Evolutionary conservation across 2,888 invertebrate genomes (phyloP), one percentile per base, ranked within the genome.

Genomic region (Oscheius onirici): DNA sequence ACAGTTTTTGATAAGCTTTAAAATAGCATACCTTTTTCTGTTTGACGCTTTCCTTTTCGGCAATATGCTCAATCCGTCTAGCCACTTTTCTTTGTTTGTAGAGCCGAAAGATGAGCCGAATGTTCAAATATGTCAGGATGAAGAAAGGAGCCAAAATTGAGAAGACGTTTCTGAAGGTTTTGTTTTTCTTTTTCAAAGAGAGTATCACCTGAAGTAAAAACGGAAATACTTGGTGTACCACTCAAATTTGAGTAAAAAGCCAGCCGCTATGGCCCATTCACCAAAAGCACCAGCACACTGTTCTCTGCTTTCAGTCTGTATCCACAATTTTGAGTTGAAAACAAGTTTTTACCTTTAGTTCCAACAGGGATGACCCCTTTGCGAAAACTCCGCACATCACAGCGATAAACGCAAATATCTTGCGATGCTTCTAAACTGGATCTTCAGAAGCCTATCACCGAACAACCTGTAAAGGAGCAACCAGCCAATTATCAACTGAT

Each of bases 361-460:
- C 85, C 43, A 79, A 68, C 15, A 78, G 72, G 13, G 82, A 81
- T 15, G 80, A 78, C 40, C 83, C 84, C 68, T 85, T 85, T 71
- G 80, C 81, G 22, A 85, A 63, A 20, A 85, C 74, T 20, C 84
- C 85, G 57, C 81, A 77, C 72, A 85, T 72, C 10, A 85, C 76
- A 5, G 84, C 84, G 10, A 77, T 66, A 28, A 77, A 73, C 10
- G 83, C 82, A 22, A 85, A 71, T 10, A 74, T 52, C 40, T 76
- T 74, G n/a, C 82, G 72, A 34, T 83, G 78, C 34, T 70, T 69
- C 71, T 83, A 75, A 52, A 66, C 51, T 13, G 22, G n/a, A 10
- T 13, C 11, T 49, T 28, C 24, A 26, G 3, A 13, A 22, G 24
- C 3, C 13, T 49, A 26, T 52, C 8, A 2, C 17, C 17, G 24